Evolutionary conservation across 1,140 invertebrate genomes (phyloP), one percentile per base, ranked within the genome.

Genomic region (Batillaria attramentaria): DNA sequence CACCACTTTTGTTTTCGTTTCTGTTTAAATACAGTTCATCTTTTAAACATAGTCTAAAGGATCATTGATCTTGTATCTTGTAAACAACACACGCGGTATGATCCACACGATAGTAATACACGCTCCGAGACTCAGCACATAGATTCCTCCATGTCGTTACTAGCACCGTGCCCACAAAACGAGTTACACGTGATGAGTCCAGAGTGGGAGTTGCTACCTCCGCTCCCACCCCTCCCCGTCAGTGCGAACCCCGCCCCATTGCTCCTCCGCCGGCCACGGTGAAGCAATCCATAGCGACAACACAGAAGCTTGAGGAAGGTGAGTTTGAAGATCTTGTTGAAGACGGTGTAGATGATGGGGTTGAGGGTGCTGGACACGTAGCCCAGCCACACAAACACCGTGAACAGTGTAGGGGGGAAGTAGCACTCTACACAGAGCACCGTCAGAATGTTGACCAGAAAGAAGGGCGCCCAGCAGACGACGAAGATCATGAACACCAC

Each of bases 341-440:
- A 91, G 81, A 91, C 88, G n/a, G 91, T 91, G 83, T 92, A 92
- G 70, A 92, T 91, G 78, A 92, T 89, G 33, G 91, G 91, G 81
- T 92, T 92, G 18, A 91, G 81, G 0, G 88, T 89, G 70, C 89
- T 91, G 6, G 91, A 91, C 28, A 89, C 80, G 75, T 90, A 92
- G 5, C 91, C 91, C 10, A 92, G 80, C 91, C 91, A 92, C 31
- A 90, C 88, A 72, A 90, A 90, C 8, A 85, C 80, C 13, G 87
- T 85, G 54, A 91, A 81, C 28, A 91, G 79, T 13, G 83, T 82
- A 1, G 80, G 81, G 31, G 86, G 69, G 70, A 89, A 90, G 92
- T 93, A 78, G 87, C 90, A 92, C 16, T 86, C 81, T 1, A 95
- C 94, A 80, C 90, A 91, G 18, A 89, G 65, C 4, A 83, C 89